Conservation (phyloP, 1,140 invertebrate genomes). For the Solenopsis fugax region DNA sequence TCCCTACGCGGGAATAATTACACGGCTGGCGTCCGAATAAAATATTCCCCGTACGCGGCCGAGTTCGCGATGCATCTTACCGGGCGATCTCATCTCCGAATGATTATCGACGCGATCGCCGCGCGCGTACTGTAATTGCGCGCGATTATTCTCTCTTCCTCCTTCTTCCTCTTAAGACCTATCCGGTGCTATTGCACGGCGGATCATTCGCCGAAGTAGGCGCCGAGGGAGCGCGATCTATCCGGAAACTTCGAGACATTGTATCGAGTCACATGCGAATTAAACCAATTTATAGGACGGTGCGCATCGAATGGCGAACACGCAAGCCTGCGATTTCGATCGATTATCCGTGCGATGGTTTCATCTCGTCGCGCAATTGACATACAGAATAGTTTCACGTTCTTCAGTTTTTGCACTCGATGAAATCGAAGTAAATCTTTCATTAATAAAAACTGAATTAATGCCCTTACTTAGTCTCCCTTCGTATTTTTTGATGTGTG, state of each 20-base stretch:
- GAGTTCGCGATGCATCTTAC: constrained; percentile 53
- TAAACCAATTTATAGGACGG: constrained; percentile 31
- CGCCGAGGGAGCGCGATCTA: constrained; percentile 8
- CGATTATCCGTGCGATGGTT: neutral
- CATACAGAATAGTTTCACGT: neutral
- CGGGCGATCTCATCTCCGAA: constrained; percentile 57
- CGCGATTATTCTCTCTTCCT: constrained; percentile 43
- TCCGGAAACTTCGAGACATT: constrained; percentile 42
- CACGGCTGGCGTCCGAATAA: constrained; percentile 54
- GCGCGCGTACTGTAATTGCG: constrained; percentile 57
- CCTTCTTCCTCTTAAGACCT: neutral
- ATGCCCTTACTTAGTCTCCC: neutral
- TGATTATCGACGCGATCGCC: constrained; percentile 62
- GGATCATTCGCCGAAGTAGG: constrained; percentile 47
- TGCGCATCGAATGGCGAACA: constrained; percentile 25
- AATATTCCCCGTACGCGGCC: constrained; percentile 52
- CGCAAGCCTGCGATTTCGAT: neutral
- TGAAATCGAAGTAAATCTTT: neutral
- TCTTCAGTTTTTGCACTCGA: neutral
- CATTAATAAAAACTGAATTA: neutral
- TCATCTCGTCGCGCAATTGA: neutral
- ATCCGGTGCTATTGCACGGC: constrained; percentile 22
- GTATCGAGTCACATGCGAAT: constrained; percentile 55
- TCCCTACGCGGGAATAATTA: constrained; percentile 51
- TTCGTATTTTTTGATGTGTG: neutral